Evolutionary conservation across 2,888 invertebrate genomes (phyloP), one percentile per base, ranked within the genome.

Genomic region (Lasioglossum lativentre): DNA sequence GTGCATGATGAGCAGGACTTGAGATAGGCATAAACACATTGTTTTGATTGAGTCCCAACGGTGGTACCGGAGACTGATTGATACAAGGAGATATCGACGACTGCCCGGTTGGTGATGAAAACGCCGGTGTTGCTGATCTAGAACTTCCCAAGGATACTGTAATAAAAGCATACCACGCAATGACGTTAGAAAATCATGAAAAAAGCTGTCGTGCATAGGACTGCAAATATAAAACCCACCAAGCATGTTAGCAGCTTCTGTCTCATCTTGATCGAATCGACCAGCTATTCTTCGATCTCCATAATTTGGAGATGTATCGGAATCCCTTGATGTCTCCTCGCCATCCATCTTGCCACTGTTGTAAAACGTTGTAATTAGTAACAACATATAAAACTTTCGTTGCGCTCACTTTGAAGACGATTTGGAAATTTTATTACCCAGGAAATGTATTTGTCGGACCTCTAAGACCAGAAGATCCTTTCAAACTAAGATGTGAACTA

Each of bases 181-280:
- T 19, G n/a, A n/a, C 6, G 6, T 27, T 40, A 19, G 14, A 42
- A 16, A 63, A 66, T 83, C 27, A 74, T 14, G 30, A 30, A 73
- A n/a, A 27, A 71, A 30, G 16, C 8, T 27, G 23, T 16, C 16
- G 30, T 10, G 56, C n/a, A 52, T 52, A 63, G 8, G n/a, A 38
- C 38, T 38, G 72, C 23, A 42, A 73, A 52, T 63, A 45, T 45
- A 38, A 70, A 16, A 70, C 63, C 34, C 16, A 97, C 98, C 98
- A 87, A 99, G 96, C 98, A 99, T 99, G 95, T 98, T 99, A 74
- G 99, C 99, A 85, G 98, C 99, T 95, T 99, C 99, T 1, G 98
- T 99, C 96, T 99, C 99, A 93, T 99, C 99, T 91, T 98, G 98
- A 95, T 98, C 98, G 95, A 98, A 98, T 82, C 98, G 96, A 4